Base-by-base conservation (phyloP, 2,888 invertebrate species). In the Drosophila mercatorum region DNA sequence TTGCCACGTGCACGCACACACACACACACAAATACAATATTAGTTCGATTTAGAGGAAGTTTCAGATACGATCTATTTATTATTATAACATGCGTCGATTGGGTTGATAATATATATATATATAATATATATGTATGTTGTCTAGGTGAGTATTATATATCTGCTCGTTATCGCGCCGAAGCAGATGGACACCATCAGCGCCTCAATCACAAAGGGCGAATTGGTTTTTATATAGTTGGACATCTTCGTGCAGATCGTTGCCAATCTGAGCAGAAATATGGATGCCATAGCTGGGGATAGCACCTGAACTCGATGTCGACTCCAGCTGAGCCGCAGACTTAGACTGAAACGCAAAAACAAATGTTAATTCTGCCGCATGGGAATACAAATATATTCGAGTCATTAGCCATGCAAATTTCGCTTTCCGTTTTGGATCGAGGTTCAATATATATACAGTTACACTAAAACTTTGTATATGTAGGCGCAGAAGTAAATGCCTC, bases 191-290 rank as follows among this genome's bases (percentile, higher is more conserved):
- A 89, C 90, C 79, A 92, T 91, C 44, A 83, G 72, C 41, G 86
- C 84, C 79, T 92, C 92, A 46, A 91, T 81, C 55, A 91, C 69
- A 60, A 91, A 92, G n/a, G 91, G 92, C 68, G 91, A 86, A 12
- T 89, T 88, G 17, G 83, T 80, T 66, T 88, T 91, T 22, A 91
- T 89, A 36, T 75, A 91, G 75, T 91, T 80, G 5, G 88, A 83
- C 61, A 91, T 79, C 62, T 76, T 80, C 17, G 55, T 83, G 59
- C 80, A 91, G 44, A 89, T 63, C 47, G 63, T 71, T 51, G 78
- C 81, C 40, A 91, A 66, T 66, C 81, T 77, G 55, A 70, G 60
- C 61, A 87, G 68, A 57, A 90, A 64, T 47, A 72, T 77, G 61
- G 82, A 78, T 76, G 91, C 71, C 91, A 90, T 88, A 40, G 62